Evolutionary conservation across 2,888 invertebrate species (phyloP), one percentile per base, ranked within the genome.

Genomic region (Glyphotaelius pellucidus): DNA sequence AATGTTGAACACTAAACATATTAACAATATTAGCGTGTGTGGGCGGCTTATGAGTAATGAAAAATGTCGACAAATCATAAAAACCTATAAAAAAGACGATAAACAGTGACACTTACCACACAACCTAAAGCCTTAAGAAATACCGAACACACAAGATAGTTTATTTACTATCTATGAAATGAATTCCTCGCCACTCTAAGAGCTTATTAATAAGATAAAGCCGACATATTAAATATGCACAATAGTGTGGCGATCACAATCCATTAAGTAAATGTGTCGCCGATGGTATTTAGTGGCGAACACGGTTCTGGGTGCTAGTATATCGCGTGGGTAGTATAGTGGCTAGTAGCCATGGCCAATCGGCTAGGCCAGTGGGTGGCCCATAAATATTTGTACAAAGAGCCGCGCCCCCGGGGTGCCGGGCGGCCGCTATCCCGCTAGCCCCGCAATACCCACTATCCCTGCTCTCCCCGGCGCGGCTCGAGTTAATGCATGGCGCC

Each of bases 391-490:
- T 85, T 85, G 85, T 86, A 85, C 88, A 80, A 38, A 90, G 90
- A 86, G 90, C 90, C 90, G 90, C 86, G 90, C 86, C 90, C 86
- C 90, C n/a, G 67, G 90, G 86, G 86, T 38, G 84, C 90, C 67
- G 38, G 84, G 52, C 67, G 35, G 84, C 67, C 81, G 67, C 67
- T 67, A 19, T n/a, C 42, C 38, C 38, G 38, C 38, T 38, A 35
- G 3, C 81, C 52, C 67, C 81, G 25, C 67, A 7, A 25, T n/a
- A 32, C 80, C n/a, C 89, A 0, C 67, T 67, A 67, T n/a, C 67
- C 38, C 30, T 35, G 42, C 90, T 90, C 52, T 52, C 88, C 80
- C 5, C 89, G 7, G 25, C 88, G 32, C 67, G 32, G 86, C 25
- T 31, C 11, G 47, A 30, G 31, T 25, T 47, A 86, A 42, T 87